These are phyloP conservation scores for Parelbella ahira DNA, from an alignment of 2,888 invertebrate species.

Conservation along the genomic window DNA sequence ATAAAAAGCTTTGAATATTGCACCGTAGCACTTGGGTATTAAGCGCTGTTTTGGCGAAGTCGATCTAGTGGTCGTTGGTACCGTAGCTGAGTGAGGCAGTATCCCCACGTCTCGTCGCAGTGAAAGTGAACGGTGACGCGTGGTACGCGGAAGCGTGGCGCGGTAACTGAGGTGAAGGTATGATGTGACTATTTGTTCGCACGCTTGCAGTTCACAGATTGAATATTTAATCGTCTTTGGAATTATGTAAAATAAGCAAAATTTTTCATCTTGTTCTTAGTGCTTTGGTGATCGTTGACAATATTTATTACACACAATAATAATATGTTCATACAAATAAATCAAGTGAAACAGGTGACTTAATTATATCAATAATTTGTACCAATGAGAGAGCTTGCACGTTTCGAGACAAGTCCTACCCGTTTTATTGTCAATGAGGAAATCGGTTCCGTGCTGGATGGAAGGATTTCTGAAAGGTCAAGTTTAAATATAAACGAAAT, in stretches of 20 bases:
- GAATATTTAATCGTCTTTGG: slow-evolving; percentile 9
- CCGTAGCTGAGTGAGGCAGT: slow-evolving; percentile 44
- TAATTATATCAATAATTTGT: too few species aligned
- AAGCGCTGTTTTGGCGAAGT: slow-evolving; percentile 41
- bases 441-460: too few species aligned
- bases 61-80: slow-evolving; percentile 33
- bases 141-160: slow-evolving; percentile 62
- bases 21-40: slow-evolving; percentile 38
- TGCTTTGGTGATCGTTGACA: too few species aligned
- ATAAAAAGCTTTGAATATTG: slow-evolving; percentile 33
- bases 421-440: too few species aligned
- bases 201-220: slow-evolving; percentile 9
- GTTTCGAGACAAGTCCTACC: too few species aligned
- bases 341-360: too few species aligned
- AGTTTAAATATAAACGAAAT: slow-evolving; percentile 29
- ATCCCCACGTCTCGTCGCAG: slow-evolving; percentile 46
- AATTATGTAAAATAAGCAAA: too few species aligned
- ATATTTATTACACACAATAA: too few species aligned
- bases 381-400: too few species aligned
- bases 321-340: too few species aligned
- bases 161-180: slow-evolving; percentile 60
- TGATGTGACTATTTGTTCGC: slow-evolving; percentile 50
- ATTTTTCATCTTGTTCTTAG: too few species aligned
- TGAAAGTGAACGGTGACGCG: slow-evolving; percentile 71
- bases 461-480: slow-evolving; percentile 23